These are phyloP conservation scores for Arge pagana DNA, from an alignment of 2,888 invertebrate species.

Conservation along the genomic window DNA sequence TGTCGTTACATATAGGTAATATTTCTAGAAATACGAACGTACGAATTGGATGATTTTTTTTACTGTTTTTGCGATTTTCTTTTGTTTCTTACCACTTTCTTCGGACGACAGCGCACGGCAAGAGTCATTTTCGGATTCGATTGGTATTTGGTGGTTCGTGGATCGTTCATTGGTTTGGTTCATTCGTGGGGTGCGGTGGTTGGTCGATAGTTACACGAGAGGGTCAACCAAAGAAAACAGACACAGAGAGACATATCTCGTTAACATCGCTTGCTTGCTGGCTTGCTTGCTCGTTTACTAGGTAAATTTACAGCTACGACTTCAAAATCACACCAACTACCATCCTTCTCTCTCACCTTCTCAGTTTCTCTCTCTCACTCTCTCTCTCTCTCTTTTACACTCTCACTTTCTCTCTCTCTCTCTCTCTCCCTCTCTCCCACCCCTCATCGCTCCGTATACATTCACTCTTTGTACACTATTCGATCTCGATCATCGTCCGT, in stretches of 20 bases:
- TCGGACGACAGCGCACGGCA: constrained; percentile 48
- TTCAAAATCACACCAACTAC: constrained; percentile 19
- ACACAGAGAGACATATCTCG: constrained; percentile 47
- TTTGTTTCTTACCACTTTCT: constrained; percentile 50
- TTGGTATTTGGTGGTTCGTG: constrained; percentile 43
- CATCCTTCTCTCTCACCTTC: constrained; percentile 29
- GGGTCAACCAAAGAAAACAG: constrained; percentile 49
- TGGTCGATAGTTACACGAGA: constrained; percentile 44
- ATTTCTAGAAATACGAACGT: too few relatives aligned
- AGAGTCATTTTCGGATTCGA: constrained; percentile 42
- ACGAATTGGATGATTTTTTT: too few relatives aligned
- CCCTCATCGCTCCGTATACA: too few relatives aligned
- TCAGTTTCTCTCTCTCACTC: constrained; percentile 26
- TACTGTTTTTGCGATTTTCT: too few relatives aligned
- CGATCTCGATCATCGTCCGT: too few relatives aligned
- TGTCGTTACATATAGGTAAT: too few relatives aligned
- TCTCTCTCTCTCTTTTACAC: background rate
- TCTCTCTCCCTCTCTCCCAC: too few relatives aligned
- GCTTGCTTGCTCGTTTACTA: background rate
- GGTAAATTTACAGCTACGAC: constrained; percentile 17
- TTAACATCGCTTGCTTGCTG: constrained; percentile 45
- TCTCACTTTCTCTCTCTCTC: too few relatives aligned
- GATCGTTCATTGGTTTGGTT: constrained; percentile 43
- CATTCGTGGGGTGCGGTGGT: constrained; percentile 38
- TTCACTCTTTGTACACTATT: too few relatives aligned